phyloP scores from a whole-genome alignment of 2,888 invertebrate species.

The Antitype chi region DNA sequence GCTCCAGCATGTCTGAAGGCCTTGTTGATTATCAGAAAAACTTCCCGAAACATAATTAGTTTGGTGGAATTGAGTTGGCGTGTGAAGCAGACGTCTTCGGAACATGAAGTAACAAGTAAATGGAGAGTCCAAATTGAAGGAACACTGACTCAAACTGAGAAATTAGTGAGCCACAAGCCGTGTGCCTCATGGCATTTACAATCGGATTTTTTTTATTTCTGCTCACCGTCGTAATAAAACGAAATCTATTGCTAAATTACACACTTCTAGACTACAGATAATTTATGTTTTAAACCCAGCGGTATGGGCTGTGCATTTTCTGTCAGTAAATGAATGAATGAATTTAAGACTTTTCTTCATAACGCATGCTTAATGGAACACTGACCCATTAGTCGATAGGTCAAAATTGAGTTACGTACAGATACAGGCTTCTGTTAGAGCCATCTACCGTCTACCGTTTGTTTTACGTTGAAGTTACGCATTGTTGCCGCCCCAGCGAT shows the following conservation, averaged over 20 bases:
- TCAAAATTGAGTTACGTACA: too few species aligned
- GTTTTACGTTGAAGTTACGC: too few species aligned
- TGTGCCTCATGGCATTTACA: background rate
- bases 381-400: too few species aligned
- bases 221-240: too few species aligned
- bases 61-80: slow-evolving; percentile 46
- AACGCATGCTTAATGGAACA: too few species aligned
- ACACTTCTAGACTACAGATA: too few species aligned
- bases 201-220: too few species aligned
- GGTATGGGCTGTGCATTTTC: background rate
- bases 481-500: too few species aligned
- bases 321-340: background rate
- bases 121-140: slow-evolving; percentile 1
- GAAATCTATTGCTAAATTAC: too few species aligned
- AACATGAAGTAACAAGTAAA: background rate
- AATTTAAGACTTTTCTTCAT: background rate
- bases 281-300: background rate
- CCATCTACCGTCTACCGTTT: too few species aligned
- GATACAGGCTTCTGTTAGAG: too few species aligned
- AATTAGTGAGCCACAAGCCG: background rate
- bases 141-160: background rate
- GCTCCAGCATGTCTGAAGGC: background rate
- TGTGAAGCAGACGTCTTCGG: slow-evolving; percentile 19
- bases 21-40: slow-evolving; percentile 32
- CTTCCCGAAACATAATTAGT: slow-evolving; percentile 53